These are phyloP conservation scores for Nilaparvata lugens DNA, from an alignment of 1,140 invertebrate genomes.

Conservation along the genomic window DNA sequence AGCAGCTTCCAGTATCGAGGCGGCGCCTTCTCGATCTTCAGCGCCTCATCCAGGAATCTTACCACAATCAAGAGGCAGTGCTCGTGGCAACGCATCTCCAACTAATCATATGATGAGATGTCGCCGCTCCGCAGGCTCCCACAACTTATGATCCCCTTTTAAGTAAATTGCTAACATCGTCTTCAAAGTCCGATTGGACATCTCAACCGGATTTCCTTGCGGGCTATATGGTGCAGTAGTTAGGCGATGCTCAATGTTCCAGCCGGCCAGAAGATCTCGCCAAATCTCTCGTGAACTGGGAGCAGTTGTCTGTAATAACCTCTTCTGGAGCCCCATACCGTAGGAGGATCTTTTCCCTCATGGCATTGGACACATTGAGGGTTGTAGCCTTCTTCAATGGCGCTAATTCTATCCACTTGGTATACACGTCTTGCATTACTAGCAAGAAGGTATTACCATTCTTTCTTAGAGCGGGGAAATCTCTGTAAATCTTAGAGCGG, in stretches of 20 bases:
- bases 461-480: constrained; percentile 26
- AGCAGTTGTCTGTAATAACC: constrained; percentile 8
- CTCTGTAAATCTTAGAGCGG: no score
- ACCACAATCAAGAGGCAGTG: no score
- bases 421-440: constrained; percentile 34
- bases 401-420: constrained; percentile 33
- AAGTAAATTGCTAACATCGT: constrained; percentile 32
- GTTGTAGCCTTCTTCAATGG: constrained; percentile 27
- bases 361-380: neutral
- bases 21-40: no score
- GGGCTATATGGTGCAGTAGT: constrained; percentile 30
- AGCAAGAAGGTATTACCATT: constrained; percentile 32
- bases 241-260: neutral
- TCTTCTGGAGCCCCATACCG: constrained; percentile 7
- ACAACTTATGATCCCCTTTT: constrained; percentile 29
- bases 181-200: constrained; percentile 36
- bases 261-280: neutral
- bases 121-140: no score
- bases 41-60: no score
- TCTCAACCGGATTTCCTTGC: constrained; percentile 35
- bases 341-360: constrained; percentile 4
- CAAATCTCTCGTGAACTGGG: neutral
- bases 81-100: no score
- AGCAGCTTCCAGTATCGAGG: no score
- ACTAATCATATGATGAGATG: no score